Base-by-base conservation (phyloP, 2,888 invertebrate species). In the Dexiosoma caninum region DNA sequence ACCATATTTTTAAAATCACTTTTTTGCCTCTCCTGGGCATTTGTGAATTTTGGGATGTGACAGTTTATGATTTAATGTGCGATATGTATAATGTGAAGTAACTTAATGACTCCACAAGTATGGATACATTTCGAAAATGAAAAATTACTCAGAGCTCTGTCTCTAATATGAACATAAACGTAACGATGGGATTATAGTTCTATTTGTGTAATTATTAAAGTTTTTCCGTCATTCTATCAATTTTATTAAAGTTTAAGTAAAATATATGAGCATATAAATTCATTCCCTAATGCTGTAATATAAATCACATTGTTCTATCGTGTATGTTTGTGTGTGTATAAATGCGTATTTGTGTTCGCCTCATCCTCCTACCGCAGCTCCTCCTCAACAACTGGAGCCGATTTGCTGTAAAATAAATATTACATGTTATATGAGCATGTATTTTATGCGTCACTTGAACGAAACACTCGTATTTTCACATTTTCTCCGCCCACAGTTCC, bases 401-500 rank as follows among this genome's bases (percentile, higher is more conserved):
- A 51, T 81, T 64, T 42, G 32, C 23, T 71, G 49, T 75, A 75
- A 67, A n/a, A 75, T 77, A 70, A 55, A 59, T 77, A 81, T 74
- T 74, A 64, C 72, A 77, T 77, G 69, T 53, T 67, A 42, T 75
- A 59, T 12, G 51, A 67, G 75, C 51, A 32, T 81, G 77, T 74
- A 74, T 69, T 81, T 74, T 77, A 74, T 81, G 81, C 72, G 72
- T 77, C 77, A 81, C 77, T 74, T 77, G 72, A 69, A 69, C 72
- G 77, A 74, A 76, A 77, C 77, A 81, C 57, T 82, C 82, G 81
- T 71, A 83, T 82, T 76, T 83, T 82, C 82, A 82, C 74, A 75
- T 83, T 82, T 82, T 78, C 75, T 71, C 84, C 86, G 87, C 86
- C 88, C 85, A 88, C 88, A 83, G 81, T 83, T 83, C 84, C 85